Percentiles rank a stretch among this genome's conserved stretches.
Conservation (phyloP, 2,888 invertebrate genomes). For the Heteromurus nitidus region DNA sequence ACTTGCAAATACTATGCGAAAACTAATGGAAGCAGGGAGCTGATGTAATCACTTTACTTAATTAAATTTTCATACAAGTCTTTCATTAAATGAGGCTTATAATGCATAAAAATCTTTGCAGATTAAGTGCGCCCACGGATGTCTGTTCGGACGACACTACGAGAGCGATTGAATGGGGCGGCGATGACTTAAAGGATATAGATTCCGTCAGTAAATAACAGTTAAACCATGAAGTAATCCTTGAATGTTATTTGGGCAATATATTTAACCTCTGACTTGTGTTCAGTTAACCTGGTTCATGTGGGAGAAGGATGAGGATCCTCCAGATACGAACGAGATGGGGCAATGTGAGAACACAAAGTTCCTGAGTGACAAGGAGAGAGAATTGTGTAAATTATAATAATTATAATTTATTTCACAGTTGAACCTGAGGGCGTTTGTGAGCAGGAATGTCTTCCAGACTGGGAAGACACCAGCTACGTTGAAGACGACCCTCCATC, state of each 20-base stretch:
- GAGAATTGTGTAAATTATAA: conserved; percentile 2
- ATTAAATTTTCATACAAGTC: no score
- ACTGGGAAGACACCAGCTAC: conserved; percentile 15
- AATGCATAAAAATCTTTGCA: no score
- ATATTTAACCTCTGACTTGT: no score
- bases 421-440: conserved; percentile 27
- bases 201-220: neutral
- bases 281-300: conserved; percentile 29
- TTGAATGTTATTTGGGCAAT: no score
- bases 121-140: conserved; percentile 22
- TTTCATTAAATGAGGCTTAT: no score
- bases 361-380: no score
- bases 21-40: conserved; percentile 3
- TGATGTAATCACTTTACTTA: conserved; percentile 8
- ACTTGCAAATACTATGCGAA: conserved; percentile 31
- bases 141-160: conserved; percentile 14
- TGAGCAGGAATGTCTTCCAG: conserved; percentile 26
- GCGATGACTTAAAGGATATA: conserved; percentile 29
- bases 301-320: conserved; percentile 30
- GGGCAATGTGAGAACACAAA: conserved; percentile 25
- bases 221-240: no score
- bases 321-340: conserved; percentile 4
- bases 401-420: neutral
- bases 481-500: conserved; percentile 21
- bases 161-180: conserved; percentile 14